phyloP scores from a whole-genome alignment of 2,888 invertebrate genomes.

The Caenorhabditis sp. region DNA sequence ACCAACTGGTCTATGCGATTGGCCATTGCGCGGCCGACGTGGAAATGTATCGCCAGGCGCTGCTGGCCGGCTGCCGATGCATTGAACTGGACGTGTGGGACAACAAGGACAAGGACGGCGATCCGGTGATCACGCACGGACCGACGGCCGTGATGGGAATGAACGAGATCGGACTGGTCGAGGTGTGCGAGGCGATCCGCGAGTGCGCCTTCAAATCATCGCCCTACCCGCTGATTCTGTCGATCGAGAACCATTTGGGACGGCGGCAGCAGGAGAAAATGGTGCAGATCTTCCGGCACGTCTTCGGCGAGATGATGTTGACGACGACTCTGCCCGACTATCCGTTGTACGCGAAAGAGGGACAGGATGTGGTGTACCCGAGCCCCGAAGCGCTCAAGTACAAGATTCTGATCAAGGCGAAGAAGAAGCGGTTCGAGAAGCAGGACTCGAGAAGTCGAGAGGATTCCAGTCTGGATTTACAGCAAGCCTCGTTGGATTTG shows the following conservation, averaged over 20 bases:
- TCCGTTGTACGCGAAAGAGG: conserved; percentile 58
- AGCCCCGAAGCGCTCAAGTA: conserved; percentile 66
- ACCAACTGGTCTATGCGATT: conserved; percentile 56
- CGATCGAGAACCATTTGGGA: conserved; percentile 98
- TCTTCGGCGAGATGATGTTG: conserved; percentile 73
- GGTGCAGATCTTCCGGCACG: conserved; percentile 64
- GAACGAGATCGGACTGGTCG: conserved; percentile 67
- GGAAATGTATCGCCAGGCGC: conserved; percentile 96
- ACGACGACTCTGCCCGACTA: conserved; percentile 65
- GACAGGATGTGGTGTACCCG: conserved; percentile 62
- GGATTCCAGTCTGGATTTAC: conserved; percentile 37
- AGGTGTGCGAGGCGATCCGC: conserved; percentile 95
- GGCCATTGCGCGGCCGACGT: conserved; percentile 84
- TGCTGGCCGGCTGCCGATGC: conserved; percentile 96
- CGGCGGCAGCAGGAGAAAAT: conserved; percentile 71
- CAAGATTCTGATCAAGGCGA: conserved; percentile 75
- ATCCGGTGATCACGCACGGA: conserved; percentile 98
- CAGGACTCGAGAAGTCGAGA: conserved; percentile 42
- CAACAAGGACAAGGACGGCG: conserved; percentile 85
- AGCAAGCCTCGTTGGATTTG: conserved; percentile 36
- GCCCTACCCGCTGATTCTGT: conserved; percentile 95
- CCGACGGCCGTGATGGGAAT: conserved; percentile 80
- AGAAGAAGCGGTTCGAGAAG: conserved; percentile 55
- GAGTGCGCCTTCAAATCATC: conserved; percentile 99
- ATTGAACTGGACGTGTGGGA: conserved; percentile 99